phyloP scores from a whole-genome alignment of 1,140 invertebrate genomes.

The Drosophila nigromelanica region DNA sequence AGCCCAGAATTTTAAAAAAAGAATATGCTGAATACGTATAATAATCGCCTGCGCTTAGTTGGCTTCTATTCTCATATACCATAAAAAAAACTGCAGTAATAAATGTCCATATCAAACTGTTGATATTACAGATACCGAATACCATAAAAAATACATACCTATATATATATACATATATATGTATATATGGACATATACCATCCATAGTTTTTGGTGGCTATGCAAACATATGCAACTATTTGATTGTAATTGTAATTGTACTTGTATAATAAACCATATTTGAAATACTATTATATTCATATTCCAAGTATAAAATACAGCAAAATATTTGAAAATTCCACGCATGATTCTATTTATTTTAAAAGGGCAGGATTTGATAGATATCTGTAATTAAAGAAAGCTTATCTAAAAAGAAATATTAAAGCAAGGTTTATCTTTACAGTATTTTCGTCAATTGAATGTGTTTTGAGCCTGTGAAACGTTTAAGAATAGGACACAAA shows the following conservation, averaged over 20 bases:
- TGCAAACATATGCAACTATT: conserved; percentile 56
- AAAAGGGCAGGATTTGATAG: too few species aligned
- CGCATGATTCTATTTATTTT: background rate
- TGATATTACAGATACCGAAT: conserved; percentile 33
- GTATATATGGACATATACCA: conserved; percentile 27
- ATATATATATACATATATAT: conserved; percentile 15
- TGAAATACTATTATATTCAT: conserved; percentile 72
- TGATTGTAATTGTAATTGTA: conserved; percentile 65
- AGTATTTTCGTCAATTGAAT: too few species aligned
- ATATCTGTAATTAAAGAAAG: too few species aligned
- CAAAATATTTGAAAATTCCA: conserved; percentile 61
- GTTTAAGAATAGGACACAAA: too few species aligned
- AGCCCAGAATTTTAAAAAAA: background rate
- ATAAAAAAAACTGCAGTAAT: conserved; percentile 21
- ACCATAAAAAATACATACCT: background rate
- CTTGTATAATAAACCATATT: conserved; percentile 72
- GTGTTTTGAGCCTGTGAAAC: too few species aligned
- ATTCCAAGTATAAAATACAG: conserved; percentile 81
- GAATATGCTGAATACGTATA: conserved; percentile 9
- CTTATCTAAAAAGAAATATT: too few species aligned
- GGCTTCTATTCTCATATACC: conserved; percentile 29
- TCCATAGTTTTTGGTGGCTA: conserved; percentile 31
- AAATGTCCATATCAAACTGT: conserved; percentile 52
- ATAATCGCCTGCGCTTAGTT: conserved; percentile 36
- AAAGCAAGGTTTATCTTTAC: too few species aligned